phyloP scores from a whole-genome alignment of 2,113 vertebrate genomes.

The Pseudorhombus dupliciocellatus region DNA sequence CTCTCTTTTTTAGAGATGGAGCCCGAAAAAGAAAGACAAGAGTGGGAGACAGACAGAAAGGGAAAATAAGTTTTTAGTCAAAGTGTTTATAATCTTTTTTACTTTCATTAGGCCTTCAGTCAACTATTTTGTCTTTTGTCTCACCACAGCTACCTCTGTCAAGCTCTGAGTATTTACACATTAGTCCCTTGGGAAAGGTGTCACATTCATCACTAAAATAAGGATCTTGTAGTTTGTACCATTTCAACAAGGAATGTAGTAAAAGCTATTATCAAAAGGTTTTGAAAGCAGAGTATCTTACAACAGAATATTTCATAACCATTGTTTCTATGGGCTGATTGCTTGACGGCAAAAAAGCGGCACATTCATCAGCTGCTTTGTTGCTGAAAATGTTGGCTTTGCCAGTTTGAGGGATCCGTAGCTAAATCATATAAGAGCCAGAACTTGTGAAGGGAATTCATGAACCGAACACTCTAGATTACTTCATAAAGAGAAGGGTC shows the following conservation, averaged over 20 bases:
- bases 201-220: conserved; percentile 23
- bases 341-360: background rate
- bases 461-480: conserved; percentile 9
- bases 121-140: conserved; percentile 30
- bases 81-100: conserved; percentile 33
- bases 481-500: conserved; percentile 28
- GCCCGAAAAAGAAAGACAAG: conserved; percentile 56
- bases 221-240: conserved; percentile 18
- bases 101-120: conserved; percentile 14
- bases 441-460: background rate
- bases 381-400: background rate
- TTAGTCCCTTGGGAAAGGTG: conserved; percentile 33
- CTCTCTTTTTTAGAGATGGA: conserved; percentile 36
- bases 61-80: conserved; percentile 52
- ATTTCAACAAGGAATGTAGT: background rate
- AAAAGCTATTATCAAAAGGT: background rate
- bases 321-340: background rate
- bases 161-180: conserved; percentile 27
- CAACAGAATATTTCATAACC: background rate
- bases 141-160: background rate
- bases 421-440: background rate
- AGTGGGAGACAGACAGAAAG: background rate
- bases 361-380: background rate
- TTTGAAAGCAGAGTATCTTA: background rate
- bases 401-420: background rate